Evolutionary conservation across 2,797 vertebrate species (phyloP).

Genomic region (Cynopterus sphinx): DNA sequence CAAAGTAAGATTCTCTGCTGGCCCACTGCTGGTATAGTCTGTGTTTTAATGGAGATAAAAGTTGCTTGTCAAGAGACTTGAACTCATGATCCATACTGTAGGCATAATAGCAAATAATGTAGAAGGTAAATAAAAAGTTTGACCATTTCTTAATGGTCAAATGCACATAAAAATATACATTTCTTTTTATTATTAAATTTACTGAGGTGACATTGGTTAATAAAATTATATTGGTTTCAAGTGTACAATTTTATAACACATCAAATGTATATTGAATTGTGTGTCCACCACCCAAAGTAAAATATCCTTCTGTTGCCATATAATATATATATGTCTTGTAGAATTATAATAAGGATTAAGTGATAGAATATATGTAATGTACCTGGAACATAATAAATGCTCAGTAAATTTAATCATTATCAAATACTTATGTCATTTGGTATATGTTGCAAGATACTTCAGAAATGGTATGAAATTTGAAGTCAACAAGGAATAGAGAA

Average conservation of each 20-base stretch:
- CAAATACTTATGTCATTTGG: neutral
- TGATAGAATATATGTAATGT: neutral
- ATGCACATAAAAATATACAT: neutral
- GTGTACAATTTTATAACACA: no score
- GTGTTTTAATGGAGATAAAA: neutral
- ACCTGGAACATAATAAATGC: neutral
- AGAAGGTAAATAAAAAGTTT: no score
- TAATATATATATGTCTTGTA: neutral
- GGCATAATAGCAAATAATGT: neutral
- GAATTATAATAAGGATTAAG: neutral
- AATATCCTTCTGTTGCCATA: no score
- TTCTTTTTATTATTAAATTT: no score
- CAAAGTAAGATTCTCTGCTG: neutral
- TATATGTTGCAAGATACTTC: neutral
- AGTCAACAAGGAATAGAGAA: neutral
- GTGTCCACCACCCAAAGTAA: no score
- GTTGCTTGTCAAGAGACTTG: neutral
- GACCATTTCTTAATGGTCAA: neutral
- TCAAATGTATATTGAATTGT: no score
- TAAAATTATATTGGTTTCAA: no score
- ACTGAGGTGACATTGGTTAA: no score
- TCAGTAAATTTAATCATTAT: neutral
- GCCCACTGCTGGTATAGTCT: neutral
- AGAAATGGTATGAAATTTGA: constrained; percentile 37
- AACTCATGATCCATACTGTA: neutral